These are phyloP conservation scores for Raja brachyura DNA, from an alignment of 2,113 vertebrate genomes.

Conservation along the genomic window DNA sequence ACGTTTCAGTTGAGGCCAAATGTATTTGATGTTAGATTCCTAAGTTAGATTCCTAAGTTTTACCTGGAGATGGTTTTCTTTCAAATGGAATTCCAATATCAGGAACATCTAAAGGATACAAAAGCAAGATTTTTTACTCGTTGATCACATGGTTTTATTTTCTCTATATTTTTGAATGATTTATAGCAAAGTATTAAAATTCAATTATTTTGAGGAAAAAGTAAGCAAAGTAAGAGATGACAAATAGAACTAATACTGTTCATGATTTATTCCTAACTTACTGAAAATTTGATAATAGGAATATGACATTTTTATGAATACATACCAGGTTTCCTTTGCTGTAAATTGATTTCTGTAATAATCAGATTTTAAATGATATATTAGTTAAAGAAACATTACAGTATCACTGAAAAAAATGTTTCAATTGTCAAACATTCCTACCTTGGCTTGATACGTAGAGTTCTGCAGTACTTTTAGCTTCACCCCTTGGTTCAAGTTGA, in stretches of 20 bases:
- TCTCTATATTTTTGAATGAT: neutral
- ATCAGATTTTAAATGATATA: constrained; percentile 23
- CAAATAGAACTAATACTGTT: neutral
- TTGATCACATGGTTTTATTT: neutral
- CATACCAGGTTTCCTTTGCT: constrained; percentile 26
- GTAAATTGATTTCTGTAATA: constrained; percentile 10
- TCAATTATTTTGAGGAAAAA: neutral
- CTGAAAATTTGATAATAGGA: neutral
- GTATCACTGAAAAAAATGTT: neutral
- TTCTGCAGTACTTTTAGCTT: constrained; percentile 82
- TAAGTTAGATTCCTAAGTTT: constrained; percentile 56
- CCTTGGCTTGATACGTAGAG: constrained; percentile 85
- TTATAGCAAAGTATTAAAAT: neutral
- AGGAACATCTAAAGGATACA: constrained; percentile 64
- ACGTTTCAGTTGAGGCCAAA: neutral
- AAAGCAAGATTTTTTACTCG: constrained; percentile 23
- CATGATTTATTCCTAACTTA: neutral
- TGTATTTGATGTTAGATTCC: neutral
- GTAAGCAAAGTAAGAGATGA: neutral
- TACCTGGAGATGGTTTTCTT: constrained; percentile 62
- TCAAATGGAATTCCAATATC: constrained; percentile 63
- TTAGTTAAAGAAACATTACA: neutral
- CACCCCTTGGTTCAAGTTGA: constrained; percentile 78
- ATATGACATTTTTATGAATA: neutral
- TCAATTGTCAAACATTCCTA: constrained; percentile 46